Evolutionary conservation across 1,140 invertebrate species (phyloP).

Genomic region (Aphaenogaster rudis): DNA sequence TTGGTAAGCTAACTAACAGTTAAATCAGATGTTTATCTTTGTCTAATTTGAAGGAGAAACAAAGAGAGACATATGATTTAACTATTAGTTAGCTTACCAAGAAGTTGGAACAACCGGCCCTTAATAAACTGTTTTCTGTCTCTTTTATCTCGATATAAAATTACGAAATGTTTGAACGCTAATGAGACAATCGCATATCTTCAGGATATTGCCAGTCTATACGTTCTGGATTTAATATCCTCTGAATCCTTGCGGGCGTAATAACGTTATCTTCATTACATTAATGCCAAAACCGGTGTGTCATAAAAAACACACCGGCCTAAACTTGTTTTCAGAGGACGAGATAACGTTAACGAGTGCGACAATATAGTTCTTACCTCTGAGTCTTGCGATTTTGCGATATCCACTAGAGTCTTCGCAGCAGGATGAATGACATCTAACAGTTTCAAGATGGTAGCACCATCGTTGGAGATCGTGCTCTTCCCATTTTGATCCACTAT

Average conservation of each 20-base stretch:
- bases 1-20: too few species aligned
- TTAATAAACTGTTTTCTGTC: background rate
- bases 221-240: slow-evolving; percentile 74
- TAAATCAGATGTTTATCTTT: too few species aligned
- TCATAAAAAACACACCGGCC: background rate
- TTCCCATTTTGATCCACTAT: slow-evolving; percentile 96
- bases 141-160: background rate
- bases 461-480: slow-evolving; percentile 99
- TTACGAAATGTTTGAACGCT: slow-evolving; percentile 71
- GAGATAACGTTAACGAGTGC: background rate
- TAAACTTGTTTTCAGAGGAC: slow-evolving; percentile 17
- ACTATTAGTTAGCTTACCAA: too few species aligned
- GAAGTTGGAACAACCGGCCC: too few species aligned
- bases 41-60: too few species aligned
- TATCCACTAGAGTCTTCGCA: slow-evolving; percentile 98
- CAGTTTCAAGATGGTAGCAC: slow-evolving; percentile 99
- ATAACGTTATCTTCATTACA: slow-evolving; percentile 50
- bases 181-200: slow-evolving; percentile 78
- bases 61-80: too few species aligned
- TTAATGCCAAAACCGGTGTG: background rate
- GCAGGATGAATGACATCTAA: slow-evolving; percentile 99
- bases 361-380: slow-evolving; percentile 90
- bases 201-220: slow-evolving; percentile 79
- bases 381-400: slow-evolving; percentile 99
- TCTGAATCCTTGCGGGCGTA: slow-evolving; percentile 56